Base-by-base conservation (phyloP, 2,888 invertebrate genomes). In the Ophonus ardosiacus region DNA sequence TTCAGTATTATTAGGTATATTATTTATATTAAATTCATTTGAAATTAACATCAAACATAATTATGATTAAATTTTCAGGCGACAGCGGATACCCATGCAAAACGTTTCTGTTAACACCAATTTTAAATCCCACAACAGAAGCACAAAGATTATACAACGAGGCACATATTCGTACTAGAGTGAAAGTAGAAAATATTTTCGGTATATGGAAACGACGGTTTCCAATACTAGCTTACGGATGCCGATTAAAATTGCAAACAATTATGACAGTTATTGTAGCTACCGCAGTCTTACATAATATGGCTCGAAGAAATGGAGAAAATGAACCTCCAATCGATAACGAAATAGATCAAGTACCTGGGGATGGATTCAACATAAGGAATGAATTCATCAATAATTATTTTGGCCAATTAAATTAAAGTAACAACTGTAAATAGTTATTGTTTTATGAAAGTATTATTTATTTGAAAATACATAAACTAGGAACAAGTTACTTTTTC, bases 151-250 rank as follows among this genome's bases (percentile, higher is more conserved):
- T 76, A 51, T 76, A 43, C 7, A 76, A 76, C 38, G 76, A 76
- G 43, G 13, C 43, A 18, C 43, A 76, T 15, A 76, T 76, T 38
- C 40, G 76, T 7, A 76, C 76, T 13, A 7, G 76, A 76, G 18
- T 15, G 15, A 76, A 5, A 76, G 17, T 43, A 15, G 76, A 76
- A 76, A 76, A 43, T 15, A 40, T 76, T 76, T 76, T 76, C 43
- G 43, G 76, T n/a, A 43, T 76, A 43, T 76, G 76, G 76, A 76
- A 76, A 18, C 13, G 43, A 76, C n/a, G 76, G 10, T 43, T 76
- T 38, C 15, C n/a, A n/a, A n/a, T n/a, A n/a, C n/a, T n/a, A n/a
- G n/a, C n/a, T n/a, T n/a, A n/a, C n/a, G n/a, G n/a, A n/a, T 76
- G 43, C 18, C 40, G 76, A 38, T 51, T 76, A 7, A 76, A 76